Evolutionary conservation across 2,113 vertebrate species (phyloP).

Genomic region (Spheniscus mendiculus): DNA sequence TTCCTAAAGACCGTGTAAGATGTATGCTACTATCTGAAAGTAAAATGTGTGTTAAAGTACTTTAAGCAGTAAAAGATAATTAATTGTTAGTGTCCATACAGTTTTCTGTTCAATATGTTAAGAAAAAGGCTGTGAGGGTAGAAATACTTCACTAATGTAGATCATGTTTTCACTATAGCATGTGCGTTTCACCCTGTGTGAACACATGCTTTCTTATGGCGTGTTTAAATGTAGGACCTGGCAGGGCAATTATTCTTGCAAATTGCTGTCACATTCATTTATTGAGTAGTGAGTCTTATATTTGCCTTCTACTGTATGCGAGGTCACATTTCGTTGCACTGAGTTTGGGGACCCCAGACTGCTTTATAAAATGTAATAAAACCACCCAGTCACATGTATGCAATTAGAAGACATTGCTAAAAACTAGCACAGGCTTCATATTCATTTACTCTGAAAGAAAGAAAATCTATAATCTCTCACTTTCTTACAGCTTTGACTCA

Average conservation of each 20-base stretch:
- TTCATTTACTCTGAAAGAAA: neutral
- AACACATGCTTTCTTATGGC: neutral
- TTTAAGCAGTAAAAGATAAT: neutral
- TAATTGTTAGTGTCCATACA: neutral
- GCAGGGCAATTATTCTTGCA: neutral
- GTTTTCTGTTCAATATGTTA: neutral
- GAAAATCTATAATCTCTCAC: neutral
- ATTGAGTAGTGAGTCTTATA: neutral
- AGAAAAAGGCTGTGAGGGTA: neutral
- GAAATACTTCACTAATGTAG: neutral
- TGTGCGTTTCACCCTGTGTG: neutral
- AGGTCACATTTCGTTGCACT: neutral
- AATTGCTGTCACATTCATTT: neutral
- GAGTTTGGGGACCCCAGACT: neutral
- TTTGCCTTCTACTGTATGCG: neutral
- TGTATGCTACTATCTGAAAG: neutral
- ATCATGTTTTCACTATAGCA: neutral
- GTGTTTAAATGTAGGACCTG: neutral
- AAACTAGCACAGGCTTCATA: neutral
- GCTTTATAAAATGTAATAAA: neutral
- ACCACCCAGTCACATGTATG: neutral
- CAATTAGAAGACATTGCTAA: neutral
- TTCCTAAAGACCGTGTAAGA: neutral
- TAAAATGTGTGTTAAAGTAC: neutral
- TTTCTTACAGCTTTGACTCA: neutral